Conservation (phyloP, 1,140 invertebrate species). For the Aphaenogaster ashmeadi region DNA sequence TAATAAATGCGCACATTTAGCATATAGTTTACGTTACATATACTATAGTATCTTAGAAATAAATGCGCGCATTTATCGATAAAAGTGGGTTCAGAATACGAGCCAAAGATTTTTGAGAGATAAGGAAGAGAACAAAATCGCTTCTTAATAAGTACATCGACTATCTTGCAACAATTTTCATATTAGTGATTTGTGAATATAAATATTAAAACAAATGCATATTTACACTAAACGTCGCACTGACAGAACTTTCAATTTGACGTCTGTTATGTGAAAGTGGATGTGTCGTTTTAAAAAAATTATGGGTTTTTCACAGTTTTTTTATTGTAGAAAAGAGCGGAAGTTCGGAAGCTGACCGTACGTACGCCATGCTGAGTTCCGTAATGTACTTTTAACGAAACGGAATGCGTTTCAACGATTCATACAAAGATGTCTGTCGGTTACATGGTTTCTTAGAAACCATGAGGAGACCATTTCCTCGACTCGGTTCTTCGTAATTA, state of each 20-base stretch:
- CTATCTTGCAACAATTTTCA: neutral
- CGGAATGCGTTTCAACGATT: neutral
- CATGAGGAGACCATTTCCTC: neutral
- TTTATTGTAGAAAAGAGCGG: neutral
- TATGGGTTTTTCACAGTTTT: neutral
- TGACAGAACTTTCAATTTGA: neutral
- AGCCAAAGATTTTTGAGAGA: neutral
- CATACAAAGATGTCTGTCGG: neutral
- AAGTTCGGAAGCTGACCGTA: neutral
- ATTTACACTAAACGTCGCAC: neutral
- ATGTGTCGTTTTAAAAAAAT: neutral
- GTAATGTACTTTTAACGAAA: conserved; percentile 4
- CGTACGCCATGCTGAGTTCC: neutral
- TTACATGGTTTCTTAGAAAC: conserved; percentile 9
- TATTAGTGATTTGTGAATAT: neutral
- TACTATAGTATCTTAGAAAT: too few species aligned
- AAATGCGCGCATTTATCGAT: too few species aligned
- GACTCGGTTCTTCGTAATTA: conserved; percentile 22
- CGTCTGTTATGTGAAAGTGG: neutral
- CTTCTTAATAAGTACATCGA: neutral
- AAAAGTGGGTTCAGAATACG: too few species aligned
- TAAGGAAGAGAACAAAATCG: neutral
- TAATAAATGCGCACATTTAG: too few species aligned
- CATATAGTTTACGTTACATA: too few species aligned
- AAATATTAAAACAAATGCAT: neutral